These are phyloP conservation scores for Drosophila asahinai DNA, from an alignment of 1,140 invertebrate genomes.

Conservation along the genomic window DNA sequence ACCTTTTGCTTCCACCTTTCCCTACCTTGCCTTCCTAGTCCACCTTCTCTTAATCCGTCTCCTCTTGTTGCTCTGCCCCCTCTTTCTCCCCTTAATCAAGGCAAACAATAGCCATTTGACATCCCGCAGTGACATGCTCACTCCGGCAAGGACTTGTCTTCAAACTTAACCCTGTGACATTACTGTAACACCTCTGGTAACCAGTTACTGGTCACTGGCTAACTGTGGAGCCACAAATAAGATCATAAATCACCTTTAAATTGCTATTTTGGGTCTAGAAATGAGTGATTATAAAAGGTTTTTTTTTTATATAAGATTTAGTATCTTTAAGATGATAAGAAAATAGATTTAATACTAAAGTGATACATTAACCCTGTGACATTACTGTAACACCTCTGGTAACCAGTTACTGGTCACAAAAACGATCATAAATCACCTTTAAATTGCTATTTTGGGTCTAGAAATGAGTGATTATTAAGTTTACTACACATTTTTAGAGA, in stretches of 20 bases:
- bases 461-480: too few relatives aligned
- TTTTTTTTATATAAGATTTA: too few relatives aligned
- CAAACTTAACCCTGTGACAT: constrained; percentile 19
- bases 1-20: constrained; percentile 36
- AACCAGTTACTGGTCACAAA: constrained; percentile 3
- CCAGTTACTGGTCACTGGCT: neutral
- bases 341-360: neutral
- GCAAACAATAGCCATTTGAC: constrained; percentile 27
- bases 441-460: neutral
- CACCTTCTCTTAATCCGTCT: neutral
- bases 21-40: neutral
- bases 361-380: too few relatives aligned
- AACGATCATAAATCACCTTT: neutral
- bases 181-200: too few relatives aligned
- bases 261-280: neutral
- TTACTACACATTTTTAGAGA: neutral
- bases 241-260: constrained; percentile 1
- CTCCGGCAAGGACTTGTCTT: constrained; percentile 15
- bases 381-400: too few relatives aligned
- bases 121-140: constrained; percentile 27
- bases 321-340: neutral
- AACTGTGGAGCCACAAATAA: neutral
- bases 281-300: too few relatives aligned
- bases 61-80: neutral
- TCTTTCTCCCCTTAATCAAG: constrained; percentile 13